Conservation (phyloP, 2,113 vertebrate genomes). For the Tachysurus vachellii region DNA sequence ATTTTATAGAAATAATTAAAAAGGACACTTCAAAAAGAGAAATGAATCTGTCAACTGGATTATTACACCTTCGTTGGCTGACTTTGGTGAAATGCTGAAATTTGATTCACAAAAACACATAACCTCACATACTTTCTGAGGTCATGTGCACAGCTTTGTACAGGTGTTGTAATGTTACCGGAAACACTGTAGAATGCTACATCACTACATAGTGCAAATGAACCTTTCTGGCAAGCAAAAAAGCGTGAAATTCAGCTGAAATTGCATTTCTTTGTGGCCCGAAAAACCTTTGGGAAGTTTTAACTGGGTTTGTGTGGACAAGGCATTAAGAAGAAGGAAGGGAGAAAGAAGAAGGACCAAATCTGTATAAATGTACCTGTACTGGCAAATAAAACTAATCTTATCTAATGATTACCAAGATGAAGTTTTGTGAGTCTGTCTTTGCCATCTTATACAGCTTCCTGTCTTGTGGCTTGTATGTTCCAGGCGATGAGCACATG, state of each 20-base stretch:
- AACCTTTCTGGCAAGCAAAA: neutral
- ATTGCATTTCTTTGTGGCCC: neutral
- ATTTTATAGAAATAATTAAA: neutral
- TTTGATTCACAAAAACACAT: neutral
- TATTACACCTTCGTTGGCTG: neutral
- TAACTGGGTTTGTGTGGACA: neutral
- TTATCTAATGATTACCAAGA: neutral
- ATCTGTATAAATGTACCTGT: neutral
- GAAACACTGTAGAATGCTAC: no score
- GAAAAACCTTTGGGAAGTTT: neutral
- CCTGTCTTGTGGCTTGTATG: slow-evolving; percentile 40
- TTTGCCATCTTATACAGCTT: slow-evolving; percentile 4
- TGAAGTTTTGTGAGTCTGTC: neutral
- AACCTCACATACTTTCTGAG: no score
- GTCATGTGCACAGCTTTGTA: no score
- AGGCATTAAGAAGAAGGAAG: neutral
- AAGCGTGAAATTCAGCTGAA: neutral
- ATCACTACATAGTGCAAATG: no score
- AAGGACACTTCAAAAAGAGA: neutral
- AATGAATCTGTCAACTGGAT: neutral
- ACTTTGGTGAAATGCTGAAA: neutral
- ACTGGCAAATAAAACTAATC: neutral
- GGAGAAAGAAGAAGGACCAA: neutral
- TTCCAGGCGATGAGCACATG: slow-evolving; percentile 82
- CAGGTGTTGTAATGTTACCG: no score